Evolutionary conservation across 1,140 invertebrate genomes (phyloP).

Genomic region (Procambarus clarkii): DNA sequence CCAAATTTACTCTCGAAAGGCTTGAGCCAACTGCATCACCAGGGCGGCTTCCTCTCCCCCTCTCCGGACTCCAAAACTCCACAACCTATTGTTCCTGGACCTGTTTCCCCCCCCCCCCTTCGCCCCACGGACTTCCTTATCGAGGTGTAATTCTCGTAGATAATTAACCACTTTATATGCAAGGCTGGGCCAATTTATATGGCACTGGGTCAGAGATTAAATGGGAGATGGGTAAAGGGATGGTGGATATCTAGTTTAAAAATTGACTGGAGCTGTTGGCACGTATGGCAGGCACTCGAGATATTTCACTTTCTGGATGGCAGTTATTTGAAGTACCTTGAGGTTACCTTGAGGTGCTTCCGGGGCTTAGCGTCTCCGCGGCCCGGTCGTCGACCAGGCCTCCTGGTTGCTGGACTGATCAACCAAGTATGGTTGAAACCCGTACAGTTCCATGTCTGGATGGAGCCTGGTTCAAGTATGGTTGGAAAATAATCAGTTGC

Average conservation of each 20-base stretch:
- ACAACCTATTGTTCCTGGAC: not conserved
- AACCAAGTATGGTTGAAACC: too few species aligned
- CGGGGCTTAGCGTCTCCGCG: too few species aligned
- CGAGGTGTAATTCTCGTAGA: slow-evolving; percentile 41
- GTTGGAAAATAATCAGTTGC: too few species aligned
- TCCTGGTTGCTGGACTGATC: too few species aligned
- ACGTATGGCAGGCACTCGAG: too few species aligned
- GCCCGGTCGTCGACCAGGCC: too few species aligned
- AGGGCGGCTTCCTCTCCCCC: not conserved
- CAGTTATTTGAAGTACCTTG: too few species aligned
- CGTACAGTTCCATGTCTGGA: too few species aligned
- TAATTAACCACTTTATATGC: slow-evolving; percentile 56
- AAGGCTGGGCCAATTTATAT: slow-evolving; percentile 38
- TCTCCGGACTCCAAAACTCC: not conserved
- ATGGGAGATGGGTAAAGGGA: too few species aligned
- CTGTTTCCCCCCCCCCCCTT: not conserved
- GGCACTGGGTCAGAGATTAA: slow-evolving; percentile 25
- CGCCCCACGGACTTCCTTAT: not conserved
- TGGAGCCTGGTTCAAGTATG: too few species aligned
- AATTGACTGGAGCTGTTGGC: not conserved
- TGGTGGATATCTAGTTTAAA: not conserved
- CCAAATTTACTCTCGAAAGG: not conserved
- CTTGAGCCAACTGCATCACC: not conserved
- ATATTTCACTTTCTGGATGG: too few species aligned
- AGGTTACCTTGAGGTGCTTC: too few species aligned